Conservation (phyloP, 2,888 invertebrate species). For the Folsomia candida region DNA sequence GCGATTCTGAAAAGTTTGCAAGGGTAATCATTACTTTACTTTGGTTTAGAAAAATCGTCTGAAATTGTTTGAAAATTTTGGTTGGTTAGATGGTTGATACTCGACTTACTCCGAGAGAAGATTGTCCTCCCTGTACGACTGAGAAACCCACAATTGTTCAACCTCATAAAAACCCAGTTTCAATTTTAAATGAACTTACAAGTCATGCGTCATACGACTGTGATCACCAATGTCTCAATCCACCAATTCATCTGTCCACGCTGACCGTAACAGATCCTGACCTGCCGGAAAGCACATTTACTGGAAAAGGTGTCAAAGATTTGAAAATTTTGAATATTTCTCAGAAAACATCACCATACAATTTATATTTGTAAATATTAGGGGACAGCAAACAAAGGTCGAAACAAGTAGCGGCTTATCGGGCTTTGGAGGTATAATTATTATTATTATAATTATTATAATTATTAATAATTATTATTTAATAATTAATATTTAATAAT, state of each 20-base stretch:
- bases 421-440: too few species aligned
- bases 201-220: slow-evolving; percentile 18
- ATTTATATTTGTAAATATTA: slow-evolving; percentile 5
- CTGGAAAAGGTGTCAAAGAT: slow-evolving; percentile 21
- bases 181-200: slow-evolving; percentile 25
- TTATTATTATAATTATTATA: too few species aligned
- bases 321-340: neutral
- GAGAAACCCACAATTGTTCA: slow-evolving; percentile 15
- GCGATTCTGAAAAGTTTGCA: slow-evolving; percentile 1
- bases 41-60: neutral
- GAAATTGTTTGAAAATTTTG: too few species aligned
- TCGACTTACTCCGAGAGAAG: neutral
- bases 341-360: neutral
- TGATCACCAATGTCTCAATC: slow-evolving; percentile 12
- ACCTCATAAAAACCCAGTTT: slow-evolving; percentile 23
- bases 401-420: slow-evolving; percentile 28
- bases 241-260: slow-evolving; percentile 11
- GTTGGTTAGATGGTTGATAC: slow-evolving; percentile 6
- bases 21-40: neutral
- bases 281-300: slow-evolving; percentile 20
- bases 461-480: too few species aligned
- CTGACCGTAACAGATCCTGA: slow-evolving; percentile 13
- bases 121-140: slow-evolving; percentile 32
- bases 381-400: slow-evolving; percentile 14
- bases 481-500: too few species aligned